Evolutionary conservation across 2,888 invertebrate species (phyloP), one percentile per base, ranked within the genome.

Genomic region (Eremobia ochroleuca): DNA sequence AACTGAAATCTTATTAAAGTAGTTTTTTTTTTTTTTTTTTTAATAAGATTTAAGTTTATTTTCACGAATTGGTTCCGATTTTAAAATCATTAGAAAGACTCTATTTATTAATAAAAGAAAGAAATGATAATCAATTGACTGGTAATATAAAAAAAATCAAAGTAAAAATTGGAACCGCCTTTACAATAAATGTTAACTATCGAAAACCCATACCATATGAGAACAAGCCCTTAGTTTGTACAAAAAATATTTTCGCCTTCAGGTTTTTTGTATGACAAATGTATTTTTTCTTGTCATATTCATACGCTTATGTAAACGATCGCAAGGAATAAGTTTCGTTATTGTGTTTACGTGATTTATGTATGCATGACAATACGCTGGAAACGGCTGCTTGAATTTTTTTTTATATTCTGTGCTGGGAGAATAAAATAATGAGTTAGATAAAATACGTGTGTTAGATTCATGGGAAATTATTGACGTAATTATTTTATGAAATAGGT

Each of bases 291-390:
- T 77, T 49, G 83, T 70, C 71, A 86, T 77, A 65, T 71, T 86
- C 78, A 62, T 52, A 62, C 55, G 21, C 85, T 68, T n/a, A 68
- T 43, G 61, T 62, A 82, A 82, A 83, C 82, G 86, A 82, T 83
- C 64, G 61, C 68, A 28, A 62, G 15, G 76, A 46, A 76, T 66
- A 77, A 71, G 61, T 69, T 77, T 72, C 77, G 82, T 82, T 69
- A 85, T 82, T 82, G 49, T 86, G 62, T 65, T 21, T 21, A 8
- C 43, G 5, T 82, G 86, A 82, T 82, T 82, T 82, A 82, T 82
- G 62, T 82, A 64, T 76, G 67, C 83, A 55, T 18, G 8, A 70
- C 40, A 74, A 61, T 59, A 76, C 34, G 62, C 62, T 68, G 11
- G 34, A 43, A 61, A 68, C 25, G 77, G 34, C 52, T 68, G 83